These are phyloP conservation scores for Lasioglossum marginatum DNA, from an alignment of 2,888 invertebrate species.

Conservation along the genomic window DNA sequence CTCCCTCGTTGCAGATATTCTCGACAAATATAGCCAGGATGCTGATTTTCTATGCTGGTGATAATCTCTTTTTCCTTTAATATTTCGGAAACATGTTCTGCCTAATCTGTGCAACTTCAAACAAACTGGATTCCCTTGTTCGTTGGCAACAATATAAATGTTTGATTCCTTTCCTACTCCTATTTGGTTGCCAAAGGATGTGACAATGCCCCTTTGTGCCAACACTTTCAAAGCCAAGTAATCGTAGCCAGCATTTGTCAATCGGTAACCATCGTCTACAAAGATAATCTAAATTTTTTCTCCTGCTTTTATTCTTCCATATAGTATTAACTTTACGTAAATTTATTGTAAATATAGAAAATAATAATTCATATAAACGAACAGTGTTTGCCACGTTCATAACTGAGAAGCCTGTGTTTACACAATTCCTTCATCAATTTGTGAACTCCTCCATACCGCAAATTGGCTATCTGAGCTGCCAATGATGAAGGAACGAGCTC, in stretches of 20 bases:
- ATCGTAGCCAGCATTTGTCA: constrained; percentile 98
- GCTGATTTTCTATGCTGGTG: constrained; percentile 95
- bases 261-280: constrained; percentile 96
- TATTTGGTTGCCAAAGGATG: constrained; percentile 98
- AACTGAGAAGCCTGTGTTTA: constrained; percentile 95
- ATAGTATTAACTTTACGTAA: background rate
- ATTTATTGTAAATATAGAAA: background rate
- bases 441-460: constrained; percentile 96
- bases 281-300: constrained; percentile 2
- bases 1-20: constrained; percentile 98
- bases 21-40: constrained; percentile 98
- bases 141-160: constrained; percentile 95
- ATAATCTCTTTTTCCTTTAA: constrained; percentile 98
- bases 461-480: constrained; percentile 96
- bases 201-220: constrained; percentile 90
- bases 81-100: constrained; percentile 97
- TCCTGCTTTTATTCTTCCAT: too few relatives aligned
- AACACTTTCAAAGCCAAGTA: constrained; percentile 97
- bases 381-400: constrained; percentile 98
- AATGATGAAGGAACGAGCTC: constrained; percentile 96
- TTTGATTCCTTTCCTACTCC: constrained; percentile 99
- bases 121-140: constrained; percentile 92
- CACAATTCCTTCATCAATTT: constrained; percentile 95
- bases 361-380: constrained; percentile 87
- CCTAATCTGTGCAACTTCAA: constrained; percentile 97